A percentile compares a stretch with the other conserved stretches of the same genome.
phyloP scores from a whole-genome alignment of 2,888 invertebrate genomes.

The Cryptosula pallasiana region DNA sequence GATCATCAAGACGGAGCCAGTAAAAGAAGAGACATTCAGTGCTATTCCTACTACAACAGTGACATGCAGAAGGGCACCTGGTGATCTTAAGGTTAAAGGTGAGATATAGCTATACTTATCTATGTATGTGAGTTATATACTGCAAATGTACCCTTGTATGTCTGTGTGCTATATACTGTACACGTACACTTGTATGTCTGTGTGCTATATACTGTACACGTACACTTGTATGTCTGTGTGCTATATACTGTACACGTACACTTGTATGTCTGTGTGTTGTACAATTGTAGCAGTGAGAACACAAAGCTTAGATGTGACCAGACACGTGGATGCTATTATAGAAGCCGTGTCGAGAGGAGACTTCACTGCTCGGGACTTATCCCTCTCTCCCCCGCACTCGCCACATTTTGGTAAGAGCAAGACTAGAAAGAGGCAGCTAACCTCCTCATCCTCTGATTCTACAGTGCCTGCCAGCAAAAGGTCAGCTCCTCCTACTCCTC shows the following conservation, averaged over 20 bases:
- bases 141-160: too few relatives aligned
- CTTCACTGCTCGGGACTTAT: slow-evolving; percentile 34
- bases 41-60: not conserved
- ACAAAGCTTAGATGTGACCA: slow-evolving; percentile 26
- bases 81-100: too few relatives aligned
- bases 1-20: not conserved
- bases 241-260: too few relatives aligned
- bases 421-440: slow-evolving; percentile 4
- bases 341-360: slow-evolving; percentile 78
- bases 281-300: not conserved
- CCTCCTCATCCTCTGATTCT: slow-evolving; percentile 15
- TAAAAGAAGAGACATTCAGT: not conserved
- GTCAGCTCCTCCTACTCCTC: not conserved
- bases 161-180: too few relatives aligned
- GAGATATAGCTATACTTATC: too few relatives aligned
- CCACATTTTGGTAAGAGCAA: slow-evolving; percentile 26
- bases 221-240: too few relatives aligned
- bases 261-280: not conserved
- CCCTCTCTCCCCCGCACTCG: slow-evolving; percentile 24
- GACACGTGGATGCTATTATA: slow-evolving; percentile 77
- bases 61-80: not conserved
- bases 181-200: too few relatives aligned
- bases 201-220: too few relatives aligned
- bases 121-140: too few relatives aligned
- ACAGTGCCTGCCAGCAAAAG: not conserved